phyloP scores from a whole-genome alignment of 2,888 invertebrate genomes.

The Nemotelus nigrinus region DNA sequence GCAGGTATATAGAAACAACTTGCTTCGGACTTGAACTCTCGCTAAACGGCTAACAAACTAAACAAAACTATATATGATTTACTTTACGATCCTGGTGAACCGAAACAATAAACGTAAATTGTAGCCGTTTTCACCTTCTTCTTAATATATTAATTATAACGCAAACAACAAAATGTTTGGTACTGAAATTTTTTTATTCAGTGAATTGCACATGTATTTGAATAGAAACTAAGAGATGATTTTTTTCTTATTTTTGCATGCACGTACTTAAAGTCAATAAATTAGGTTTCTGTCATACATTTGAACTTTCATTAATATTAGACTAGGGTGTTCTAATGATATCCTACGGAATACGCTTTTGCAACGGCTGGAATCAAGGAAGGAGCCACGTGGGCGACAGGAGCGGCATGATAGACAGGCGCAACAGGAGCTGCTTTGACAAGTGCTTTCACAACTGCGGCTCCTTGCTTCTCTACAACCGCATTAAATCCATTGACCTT shows the following conservation, averaged over 20 bases:
- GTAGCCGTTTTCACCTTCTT: too few species aligned
- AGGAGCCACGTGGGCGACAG: conserved; percentile 47
- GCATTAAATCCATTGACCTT: conserved; percentile 75
- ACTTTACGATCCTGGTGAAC: too few species aligned
- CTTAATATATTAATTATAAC: too few species aligned
- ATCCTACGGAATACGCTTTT: conserved; percentile 45
- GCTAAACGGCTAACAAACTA: too few species aligned
- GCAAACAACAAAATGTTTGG: conserved; percentile 52
- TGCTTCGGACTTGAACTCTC: too few species aligned
- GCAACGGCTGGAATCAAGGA: conserved; percentile 34
- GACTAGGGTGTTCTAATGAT: conserved; percentile 41
- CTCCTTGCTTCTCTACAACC: conserved; percentile 69
- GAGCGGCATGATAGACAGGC: conserved; percentile 49
- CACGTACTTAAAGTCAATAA: conserved; percentile 10
- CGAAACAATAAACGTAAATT: too few species aligned
- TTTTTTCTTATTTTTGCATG: conserved; percentile 16
- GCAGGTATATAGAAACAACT: too few species aligned
- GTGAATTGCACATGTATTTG: conserved; percentile 56
- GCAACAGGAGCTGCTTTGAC: conserved; percentile 52
- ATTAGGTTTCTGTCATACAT: conserved; percentile 8
- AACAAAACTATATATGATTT: too few species aligned
- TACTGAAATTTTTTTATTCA: conserved; percentile 64
- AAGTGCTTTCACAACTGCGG: conserved; percentile 55
- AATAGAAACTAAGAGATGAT: conserved; percentile 15
- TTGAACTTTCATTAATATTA: conserved; percentile 33